Evolutionary conservation across 2,888 invertebrate genomes (phyloP).

Genomic region (Ophion ventricosus): DNA sequence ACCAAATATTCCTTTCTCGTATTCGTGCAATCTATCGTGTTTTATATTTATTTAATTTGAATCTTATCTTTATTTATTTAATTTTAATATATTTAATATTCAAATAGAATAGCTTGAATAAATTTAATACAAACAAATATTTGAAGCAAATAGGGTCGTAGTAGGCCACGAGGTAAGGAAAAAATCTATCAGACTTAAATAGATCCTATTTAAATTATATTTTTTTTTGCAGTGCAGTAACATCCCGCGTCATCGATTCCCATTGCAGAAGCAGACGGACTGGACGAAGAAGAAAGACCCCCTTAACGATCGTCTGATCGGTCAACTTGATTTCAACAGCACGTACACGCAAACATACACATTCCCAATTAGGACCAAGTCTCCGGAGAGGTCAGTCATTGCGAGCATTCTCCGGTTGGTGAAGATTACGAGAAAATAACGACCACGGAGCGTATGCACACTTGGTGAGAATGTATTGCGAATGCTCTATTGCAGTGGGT

Average conservation of each 20-base stretch:
- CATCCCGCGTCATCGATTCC: constrained; percentile 24
- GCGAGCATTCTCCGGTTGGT: background rate
- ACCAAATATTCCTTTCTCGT: no score
- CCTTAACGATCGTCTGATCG: constrained; percentile 14
- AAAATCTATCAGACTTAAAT: no score
- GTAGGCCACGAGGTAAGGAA: no score
- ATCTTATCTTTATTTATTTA: no score
- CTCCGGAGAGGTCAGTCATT: constrained; percentile 17
- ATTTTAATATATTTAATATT: no score
- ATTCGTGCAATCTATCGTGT: no score
- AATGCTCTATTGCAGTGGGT: background rate
- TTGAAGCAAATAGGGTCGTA: no score
- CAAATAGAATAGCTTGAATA: no score
- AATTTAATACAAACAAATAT: no score
- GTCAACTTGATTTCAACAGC: background rate
- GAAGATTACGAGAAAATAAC: constrained; percentile 22
- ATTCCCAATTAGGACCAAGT: constrained; percentile 24
- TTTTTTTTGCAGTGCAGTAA: no score
- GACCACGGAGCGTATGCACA: background rate
- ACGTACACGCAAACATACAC: background rate
- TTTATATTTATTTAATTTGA: no score
- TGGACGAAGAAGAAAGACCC: constrained; percentile 27
- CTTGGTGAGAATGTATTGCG: constrained; percentile 1
- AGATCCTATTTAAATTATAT: no score
- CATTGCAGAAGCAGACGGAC: background rate